phyloP scores from a whole-genome alignment of 2,113 vertebrate species.

The Deroptyus accipitrinus region DNA sequence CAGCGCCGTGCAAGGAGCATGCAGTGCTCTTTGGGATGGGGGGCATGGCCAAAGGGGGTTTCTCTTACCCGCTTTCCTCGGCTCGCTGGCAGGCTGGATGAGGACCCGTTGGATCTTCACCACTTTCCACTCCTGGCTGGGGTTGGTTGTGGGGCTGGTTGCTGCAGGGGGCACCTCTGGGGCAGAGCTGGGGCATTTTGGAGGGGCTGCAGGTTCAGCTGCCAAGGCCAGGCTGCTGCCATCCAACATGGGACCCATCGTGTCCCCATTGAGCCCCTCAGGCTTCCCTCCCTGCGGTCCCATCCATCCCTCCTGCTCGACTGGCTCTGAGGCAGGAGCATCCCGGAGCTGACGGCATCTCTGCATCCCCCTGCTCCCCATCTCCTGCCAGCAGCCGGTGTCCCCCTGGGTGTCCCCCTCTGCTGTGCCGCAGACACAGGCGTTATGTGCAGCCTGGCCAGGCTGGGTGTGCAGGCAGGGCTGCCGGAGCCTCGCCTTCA shows the following conservation, averaged over 20 bases:
- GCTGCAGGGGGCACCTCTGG: neutral
- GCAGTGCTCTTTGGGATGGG: accelerated
- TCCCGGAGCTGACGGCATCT: neutral
- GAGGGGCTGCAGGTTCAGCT: accelerated
- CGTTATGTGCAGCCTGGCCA: neutral
- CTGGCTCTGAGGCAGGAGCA: neutral
- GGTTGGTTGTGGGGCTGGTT: accelerated
- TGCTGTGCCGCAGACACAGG: neutral
- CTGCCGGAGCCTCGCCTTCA: conserved; percentile 24
- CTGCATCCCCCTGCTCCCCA: neutral
- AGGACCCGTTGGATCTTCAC: conserved; percentile 58
- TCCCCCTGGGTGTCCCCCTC: neutral
- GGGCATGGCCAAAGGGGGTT: neutral
- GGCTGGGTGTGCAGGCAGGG: conserved; percentile 34
- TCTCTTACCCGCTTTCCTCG: conserved; percentile 70
- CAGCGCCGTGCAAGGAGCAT: neutral
- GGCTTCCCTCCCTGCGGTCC: neutral
- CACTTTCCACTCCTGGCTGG: conserved; percentile 63
- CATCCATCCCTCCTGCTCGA: accelerated
- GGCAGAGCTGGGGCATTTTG: neutral
- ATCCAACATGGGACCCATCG: accelerated
- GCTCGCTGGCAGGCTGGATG: neutral
- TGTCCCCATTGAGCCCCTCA: neutral
- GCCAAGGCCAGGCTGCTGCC: neutral
- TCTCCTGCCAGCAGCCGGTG: neutral